These are phyloP conservation scores for Chaitophorus viminalis DNA, from an alignment of 2,888 invertebrate species.

Conservation along the genomic window DNA sequence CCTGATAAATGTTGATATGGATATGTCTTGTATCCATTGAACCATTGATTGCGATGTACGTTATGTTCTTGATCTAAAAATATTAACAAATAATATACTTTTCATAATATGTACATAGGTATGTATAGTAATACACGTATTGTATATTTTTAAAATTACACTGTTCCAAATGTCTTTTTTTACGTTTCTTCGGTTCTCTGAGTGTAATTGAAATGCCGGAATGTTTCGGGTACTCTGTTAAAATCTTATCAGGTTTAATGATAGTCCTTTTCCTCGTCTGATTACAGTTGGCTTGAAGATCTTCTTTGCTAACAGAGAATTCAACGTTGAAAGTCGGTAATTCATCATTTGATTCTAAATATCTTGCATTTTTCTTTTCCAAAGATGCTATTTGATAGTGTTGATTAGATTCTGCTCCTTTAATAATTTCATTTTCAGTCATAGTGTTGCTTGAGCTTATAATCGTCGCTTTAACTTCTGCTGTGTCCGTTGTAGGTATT, in stretches of 20 bases:
- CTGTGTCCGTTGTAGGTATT: not conserved
- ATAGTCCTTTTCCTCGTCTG: constrained; percentile 18
- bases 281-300: constrained; percentile 15
- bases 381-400: constrained; percentile 32
- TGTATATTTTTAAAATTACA: constrained; percentile 38
- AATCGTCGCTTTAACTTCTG: not conserved
- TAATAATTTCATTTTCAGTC: constrained; percentile 47
- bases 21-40: constrained; percentile 16
- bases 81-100: not conserved
- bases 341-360: constrained; percentile 28
- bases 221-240: constrained; percentile 40
- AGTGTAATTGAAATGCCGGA: constrained; percentile 45
- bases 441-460: not conserved
- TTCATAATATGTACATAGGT: not conserved
- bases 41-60: constrained; percentile 18
- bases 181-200: constrained; percentile 28
- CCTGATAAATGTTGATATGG: not conserved
- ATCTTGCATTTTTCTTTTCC: constrained; percentile 28
- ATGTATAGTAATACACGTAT: not conserved
- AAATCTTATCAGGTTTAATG: constrained; percentile 48
- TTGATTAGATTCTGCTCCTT: constrained; percentile 46
- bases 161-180: constrained; percentile 43
- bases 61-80: constrained; percentile 42
- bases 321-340: constrained; percentile 52
- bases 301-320: constrained; percentile 49